Evolutionary conservation across 1,140 invertebrate genomes (phyloP), one percentile per base, ranked within the genome.

Genomic region (Eurosta solidaginis): DNA sequence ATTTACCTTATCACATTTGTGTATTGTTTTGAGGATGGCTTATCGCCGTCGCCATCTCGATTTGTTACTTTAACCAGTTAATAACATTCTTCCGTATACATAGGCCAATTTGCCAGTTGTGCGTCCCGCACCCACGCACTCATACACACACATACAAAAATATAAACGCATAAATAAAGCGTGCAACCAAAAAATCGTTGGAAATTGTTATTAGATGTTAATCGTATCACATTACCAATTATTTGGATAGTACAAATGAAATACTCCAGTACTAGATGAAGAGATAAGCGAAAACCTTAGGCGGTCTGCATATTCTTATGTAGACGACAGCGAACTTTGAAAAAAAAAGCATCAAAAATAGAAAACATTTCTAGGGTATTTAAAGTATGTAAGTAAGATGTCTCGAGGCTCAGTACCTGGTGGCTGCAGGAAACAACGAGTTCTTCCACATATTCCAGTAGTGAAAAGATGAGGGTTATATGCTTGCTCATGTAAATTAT

Each of bases 1-100:
- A 14, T 47, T 25, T 59, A 22, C 7, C 42, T 29, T 5, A 25
- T 74, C 20, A 82, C 84, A 83, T 85, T 84, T 82, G 83, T 85
- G 83, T 85, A 82, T 82, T 78, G 14, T 27, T 27, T 45, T 74
- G 73, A 12, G 73, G 80, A 12, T 82, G 80, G 82, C 78, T 79
- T 85, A 83, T 85, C 84, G 79, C n/a, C 78, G 73, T 63, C 78
- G 82, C 52, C 68, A 85, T 85, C 84, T 82, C 79, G 81, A 85
- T 85, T 85, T 82, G 81, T 85, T 85, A 84, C 84, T 85, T 85
- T 85, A 85, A 85, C 82, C 84, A 85, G 84, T 85, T 85, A 85
- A 85, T 85, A 85, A 85, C 84, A 59, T 79, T 82, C 82, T 84
- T 85, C 84, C 84, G 84, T 81, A 80, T n/a, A n/a, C n/a, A n/a